Evolutionary conservation across 1,140 invertebrate species (phyloP).

Genomic region (Drosophila pseudoananassae): DNA sequence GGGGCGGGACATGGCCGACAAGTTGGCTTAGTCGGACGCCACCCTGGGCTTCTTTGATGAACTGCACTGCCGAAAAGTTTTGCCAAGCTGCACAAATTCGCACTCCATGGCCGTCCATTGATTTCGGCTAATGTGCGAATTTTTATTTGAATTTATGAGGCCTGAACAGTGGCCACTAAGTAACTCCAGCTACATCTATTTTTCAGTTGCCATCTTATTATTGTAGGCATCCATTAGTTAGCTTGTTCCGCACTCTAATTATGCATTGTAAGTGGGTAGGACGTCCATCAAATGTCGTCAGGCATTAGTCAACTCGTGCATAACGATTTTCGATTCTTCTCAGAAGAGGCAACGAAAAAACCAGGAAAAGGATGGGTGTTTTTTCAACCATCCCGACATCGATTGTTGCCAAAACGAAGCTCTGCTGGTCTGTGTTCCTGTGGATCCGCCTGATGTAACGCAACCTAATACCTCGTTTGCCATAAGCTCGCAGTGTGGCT

Average conservation of each 20-base stretch:
- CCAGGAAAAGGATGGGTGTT: constrained; percentile 11
- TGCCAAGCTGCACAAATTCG: constrained; percentile 70
- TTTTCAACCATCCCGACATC: constrained; percentile 2
- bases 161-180: not conserved
- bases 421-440: not conserved
- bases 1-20: constrained; percentile 29
- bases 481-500: constrained; percentile 10
- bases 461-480: constrained; percentile 49
- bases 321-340: constrained; percentile 48
- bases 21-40: constrained; percentile 54
- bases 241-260: constrained; percentile 70
- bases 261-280: constrained; percentile 61
- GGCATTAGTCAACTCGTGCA: constrained; percentile 71
- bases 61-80: constrained; percentile 69
- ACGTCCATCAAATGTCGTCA: constrained; percentile 41
- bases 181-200: not conserved
- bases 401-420: constrained; percentile 44
- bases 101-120: constrained; percentile 43
- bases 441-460: constrained; percentile 11
- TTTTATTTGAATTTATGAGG: constrained; percentile 75
- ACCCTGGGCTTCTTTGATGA: constrained; percentile 58
- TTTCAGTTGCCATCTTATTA: not conserved
- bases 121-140: constrained; percentile 67
- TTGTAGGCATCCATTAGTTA: constrained; percentile 52
- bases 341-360: not conserved